Base-by-base conservation (phyloP, 2,888 invertebrate species). In the Drosophila anomelani region DNA sequence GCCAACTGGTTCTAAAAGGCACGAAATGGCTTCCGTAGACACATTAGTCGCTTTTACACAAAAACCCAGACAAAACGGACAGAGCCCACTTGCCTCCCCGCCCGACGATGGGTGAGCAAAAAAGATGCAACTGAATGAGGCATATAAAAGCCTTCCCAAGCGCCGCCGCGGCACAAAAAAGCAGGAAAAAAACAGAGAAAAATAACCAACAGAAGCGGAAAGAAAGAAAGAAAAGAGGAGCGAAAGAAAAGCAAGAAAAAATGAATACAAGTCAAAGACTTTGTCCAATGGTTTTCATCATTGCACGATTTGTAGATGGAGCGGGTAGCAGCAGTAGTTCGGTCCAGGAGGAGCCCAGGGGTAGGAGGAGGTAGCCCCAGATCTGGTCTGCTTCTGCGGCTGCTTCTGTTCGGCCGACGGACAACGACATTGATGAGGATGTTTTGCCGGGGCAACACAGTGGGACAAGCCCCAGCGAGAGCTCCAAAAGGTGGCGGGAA, bases 1-100 rank as follows among this genome's bases (percentile, higher is more conserved):
- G 72, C 64, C 58, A 79, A 88, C 88, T 83, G 85, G 82, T 82
- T 82, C 78, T 83, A 87, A 81, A 77, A 85, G 83, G 78, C 89
- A 83, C 86, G 89, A 85, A 79, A 81, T 85, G 83, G 90, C 89
- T 88, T 88, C 89, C 89, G 89, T 90, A 84, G 88, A 90, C 88
- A 88, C 89, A 90, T 88, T 88, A 88, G 90, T 85, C 85, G 90
- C 89, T 82, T 85, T 87, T 82, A 90, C 90, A 87, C 89, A 85
- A 88, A 87, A 80, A 75, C 67, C 53, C 58, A 75, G 77, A 72
- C 68, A 51, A 54, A 43, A 38, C 75, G 46, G 73, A 66, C 56
- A 49, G 59, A 59, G 44, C 38, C 38, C 23, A 44, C 38, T 47
- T n/a, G n/a, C 47, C 13, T 36, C 34, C 34, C 32, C 13, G 12